A percentile compares a stretch with the other conserved stretches of the same genome.
Conservation (phyloP, 2,797 vertebrate genomes). For the Chelon labrosus region DNA sequence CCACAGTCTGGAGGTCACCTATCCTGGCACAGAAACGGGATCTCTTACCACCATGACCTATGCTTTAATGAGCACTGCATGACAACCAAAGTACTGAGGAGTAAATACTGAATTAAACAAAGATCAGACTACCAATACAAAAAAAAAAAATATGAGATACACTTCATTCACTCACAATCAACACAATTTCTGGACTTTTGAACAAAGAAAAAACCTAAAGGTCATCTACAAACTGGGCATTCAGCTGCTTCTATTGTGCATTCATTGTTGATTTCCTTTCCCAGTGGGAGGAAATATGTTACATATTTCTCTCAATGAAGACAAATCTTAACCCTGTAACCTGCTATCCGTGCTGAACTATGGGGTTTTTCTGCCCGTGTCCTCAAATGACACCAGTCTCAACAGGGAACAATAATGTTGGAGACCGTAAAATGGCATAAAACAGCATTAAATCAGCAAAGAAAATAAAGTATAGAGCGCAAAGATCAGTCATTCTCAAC, state of each 20-base stretch:
- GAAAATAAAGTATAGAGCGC: no score
- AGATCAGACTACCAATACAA: no score
- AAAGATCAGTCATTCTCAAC: no score
- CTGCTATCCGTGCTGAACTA: no score
- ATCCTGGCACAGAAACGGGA: no score
- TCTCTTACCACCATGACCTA: no score
- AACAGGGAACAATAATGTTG: not conserved
- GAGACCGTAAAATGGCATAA: not conserved
- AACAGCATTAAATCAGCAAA: no score
- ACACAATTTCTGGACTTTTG: not conserved
- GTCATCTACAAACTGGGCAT: constrained; percentile 32
- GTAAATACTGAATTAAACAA: no score
- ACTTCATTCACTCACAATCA: not conserved
- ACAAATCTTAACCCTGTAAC: not conserved
- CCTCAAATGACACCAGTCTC: not conserved
- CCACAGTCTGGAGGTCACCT: no score
- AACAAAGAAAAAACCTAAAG: constrained; percentile 7
- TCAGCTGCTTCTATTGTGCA: constrained; percentile 26
- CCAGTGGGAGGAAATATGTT: constrained; percentile 22
- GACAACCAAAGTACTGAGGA: no score
- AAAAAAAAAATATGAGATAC: no score
- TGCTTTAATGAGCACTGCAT: no score
- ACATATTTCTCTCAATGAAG: constrained; percentile 16
- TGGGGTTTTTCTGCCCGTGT: constrained; percentile 10
- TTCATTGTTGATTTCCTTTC: constrained; percentile 18